Evolutionary conservation across 1,140 invertebrate genomes (phyloP).

Genomic region (Dendrolimus kikuchii): DNA sequence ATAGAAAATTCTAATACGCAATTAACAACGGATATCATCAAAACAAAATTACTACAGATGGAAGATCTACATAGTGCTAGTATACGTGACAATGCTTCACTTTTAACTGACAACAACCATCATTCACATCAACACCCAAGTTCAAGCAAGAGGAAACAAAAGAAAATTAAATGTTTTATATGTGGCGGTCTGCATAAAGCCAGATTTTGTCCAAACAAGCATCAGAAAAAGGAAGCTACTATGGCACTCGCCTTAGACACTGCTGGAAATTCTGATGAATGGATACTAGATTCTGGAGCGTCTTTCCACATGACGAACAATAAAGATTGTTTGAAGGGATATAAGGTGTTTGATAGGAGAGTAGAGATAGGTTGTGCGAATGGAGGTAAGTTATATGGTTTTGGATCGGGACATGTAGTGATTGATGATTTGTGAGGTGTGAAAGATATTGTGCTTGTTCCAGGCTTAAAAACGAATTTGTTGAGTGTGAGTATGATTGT

Average conservation of each 20-base stretch:
- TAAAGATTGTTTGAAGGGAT: background rate
- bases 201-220: background rate
- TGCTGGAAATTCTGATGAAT: background rate
- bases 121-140: background rate
- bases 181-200: background rate
- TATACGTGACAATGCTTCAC: background rate
- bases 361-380: too few relatives aligned
- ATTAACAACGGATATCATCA: conserved; percentile 6
- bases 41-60: conserved; percentile 7
- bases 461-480: background rate
- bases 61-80: background rate
- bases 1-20: conserved; percentile 4
- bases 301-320: conserved; percentile 2
- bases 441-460: too few relatives aligned
- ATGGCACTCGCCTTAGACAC: background rate
- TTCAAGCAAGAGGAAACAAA: background rate
- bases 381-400: too few relatives aligned
- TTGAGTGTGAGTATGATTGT: conserved; percentile 1
- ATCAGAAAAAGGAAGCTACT: background rate
- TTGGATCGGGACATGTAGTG: too few relatives aligned
- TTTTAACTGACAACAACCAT: background rate
- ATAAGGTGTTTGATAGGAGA: background rate
- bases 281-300: conserved; percentile 1
- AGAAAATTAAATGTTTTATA: background rate
- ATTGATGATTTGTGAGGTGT: too few relatives aligned